phyloP scores from a whole-genome alignment of 2,888 invertebrate genomes.

The Chrysomela aeneicollis region DNA sequence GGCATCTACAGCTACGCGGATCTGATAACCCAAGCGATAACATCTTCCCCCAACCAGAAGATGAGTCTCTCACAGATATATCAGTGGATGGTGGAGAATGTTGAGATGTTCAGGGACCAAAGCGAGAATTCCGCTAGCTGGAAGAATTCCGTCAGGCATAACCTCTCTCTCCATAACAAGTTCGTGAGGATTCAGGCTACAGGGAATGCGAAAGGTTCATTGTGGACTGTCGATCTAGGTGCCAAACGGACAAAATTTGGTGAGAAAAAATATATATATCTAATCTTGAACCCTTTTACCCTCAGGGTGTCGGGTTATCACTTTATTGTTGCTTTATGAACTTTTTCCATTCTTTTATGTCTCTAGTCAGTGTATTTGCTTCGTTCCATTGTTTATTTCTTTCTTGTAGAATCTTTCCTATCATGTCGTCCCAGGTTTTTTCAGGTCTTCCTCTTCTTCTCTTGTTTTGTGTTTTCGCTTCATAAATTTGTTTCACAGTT shows the following conservation, averaged over 20 bases:
- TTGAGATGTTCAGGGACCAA: conserved; percentile 99
- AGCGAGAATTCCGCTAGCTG: conserved; percentile 99
- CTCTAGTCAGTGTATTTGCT: no score
- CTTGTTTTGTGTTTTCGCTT: no score
- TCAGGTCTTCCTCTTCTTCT: no score
- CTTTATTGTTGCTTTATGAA: no score
- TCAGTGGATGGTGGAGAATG: conserved; percentile 99
- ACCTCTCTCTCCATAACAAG: conserved; percentile 27
- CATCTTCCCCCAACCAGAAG: conserved; percentile 91
- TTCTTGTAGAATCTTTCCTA: no score
- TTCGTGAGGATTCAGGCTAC: conserved; percentile 21
- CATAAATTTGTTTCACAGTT: no score
- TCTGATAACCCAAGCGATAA: conserved; percentile 98
- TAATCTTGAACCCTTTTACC: no score
- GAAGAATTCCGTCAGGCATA: conserved; percentile 70
- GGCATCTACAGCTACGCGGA: conserved; percentile 98
- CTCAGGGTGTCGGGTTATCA: no score
- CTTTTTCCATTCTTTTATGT: no score
- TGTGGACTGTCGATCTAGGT: conserved; percentile 23
- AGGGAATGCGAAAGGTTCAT: conserved; percentile 8
- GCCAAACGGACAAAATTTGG: conserved; percentile 9
- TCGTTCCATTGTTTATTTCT: no score
- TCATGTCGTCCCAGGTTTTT: no score
- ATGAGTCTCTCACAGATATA: conserved; percentile 98
- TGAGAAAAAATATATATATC: no score